Evolutionary conservation across 2,113 vertebrate genomes (phyloP).

Genomic region (Etheostoma spectabile): DNA sequence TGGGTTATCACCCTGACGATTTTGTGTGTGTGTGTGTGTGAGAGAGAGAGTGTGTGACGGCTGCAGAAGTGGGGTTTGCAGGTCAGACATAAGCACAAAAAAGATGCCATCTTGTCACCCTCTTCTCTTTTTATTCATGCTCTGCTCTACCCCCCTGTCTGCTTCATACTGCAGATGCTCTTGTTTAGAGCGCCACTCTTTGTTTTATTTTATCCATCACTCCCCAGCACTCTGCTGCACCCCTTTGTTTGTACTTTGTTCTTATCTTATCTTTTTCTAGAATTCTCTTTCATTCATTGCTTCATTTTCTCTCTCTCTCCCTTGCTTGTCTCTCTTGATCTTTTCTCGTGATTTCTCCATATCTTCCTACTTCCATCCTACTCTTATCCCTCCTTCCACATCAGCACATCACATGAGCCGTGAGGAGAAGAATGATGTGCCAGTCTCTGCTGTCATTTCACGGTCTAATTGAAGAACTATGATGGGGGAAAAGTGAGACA

Average conservation of each 20-base stretch:
- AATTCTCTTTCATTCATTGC: constrained; percentile 7
- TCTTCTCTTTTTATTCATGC: neutral
- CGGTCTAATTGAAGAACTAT: constrained; percentile 59
- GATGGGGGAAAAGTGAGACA: neutral
- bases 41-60: neutral
- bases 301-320: neutral
- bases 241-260: neutral
- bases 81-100: constrained; percentile 12
- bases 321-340: constrained; percentile 3
- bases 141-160: neutral
- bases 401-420: constrained; percentile 55
- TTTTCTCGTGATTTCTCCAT: constrained; percentile 37
- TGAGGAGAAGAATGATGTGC: constrained; percentile 27
- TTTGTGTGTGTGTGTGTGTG: constrained; percentile 8
- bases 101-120: neutral
- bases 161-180: neutral
- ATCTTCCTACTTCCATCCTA: neutral
- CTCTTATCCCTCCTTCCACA: constrained; percentile 24
- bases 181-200: neutral
- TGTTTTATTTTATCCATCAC: constrained; percentile 23
- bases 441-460: constrained; percentile 58
- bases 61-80: constrained; percentile 15
- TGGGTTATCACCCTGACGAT: neutral
- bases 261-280: neutral
- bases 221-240: neutral